phyloP scores from a whole-genome alignment of 2,888 invertebrate genomes.

The Sphinx pinastri region DNA sequence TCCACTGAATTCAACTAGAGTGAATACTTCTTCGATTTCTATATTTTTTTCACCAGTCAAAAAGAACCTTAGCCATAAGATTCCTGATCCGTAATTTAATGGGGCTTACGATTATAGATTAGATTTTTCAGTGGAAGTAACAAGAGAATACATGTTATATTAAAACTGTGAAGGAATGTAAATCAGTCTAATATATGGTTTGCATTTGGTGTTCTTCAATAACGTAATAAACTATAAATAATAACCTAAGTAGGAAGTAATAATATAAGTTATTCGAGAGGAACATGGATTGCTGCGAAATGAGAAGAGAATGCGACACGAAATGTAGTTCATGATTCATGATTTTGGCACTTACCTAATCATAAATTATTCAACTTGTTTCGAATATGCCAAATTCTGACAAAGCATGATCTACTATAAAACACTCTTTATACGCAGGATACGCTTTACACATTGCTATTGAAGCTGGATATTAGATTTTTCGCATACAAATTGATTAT shows the following conservation, averaged over 20 bases:
- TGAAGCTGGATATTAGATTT: not conserved
- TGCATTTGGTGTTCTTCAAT: conserved; percentile 48
- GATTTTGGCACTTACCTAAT: conserved; percentile 58
- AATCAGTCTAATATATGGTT: conserved; percentile 60
- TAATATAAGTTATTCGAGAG: conserved; percentile 57
- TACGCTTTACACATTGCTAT: conserved; percentile 6
- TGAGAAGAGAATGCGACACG: conserved; percentile 34
- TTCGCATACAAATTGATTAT: not conserved
- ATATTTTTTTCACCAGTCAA: not conserved
- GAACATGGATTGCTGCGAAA: conserved; percentile 52
- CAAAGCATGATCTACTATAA: not conserved
- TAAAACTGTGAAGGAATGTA: conserved; percentile 57
- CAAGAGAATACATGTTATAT: conserved; percentile 28
- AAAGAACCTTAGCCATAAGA: not conserved
- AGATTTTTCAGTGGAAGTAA: not conserved
- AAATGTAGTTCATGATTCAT: conserved; percentile 51
- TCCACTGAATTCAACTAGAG: not conserved
- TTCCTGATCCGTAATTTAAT: not conserved
- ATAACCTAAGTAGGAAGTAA: conserved; percentile 43
- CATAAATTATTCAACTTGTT: conserved; percentile 21
- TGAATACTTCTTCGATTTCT: not conserved
- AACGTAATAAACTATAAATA: conserved; percentile 35
- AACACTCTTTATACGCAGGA: not conserved
- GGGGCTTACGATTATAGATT: not conserved
- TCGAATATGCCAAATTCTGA: not conserved